These are phyloP conservation scores for Volucella zonaria DNA, from an alignment of 2,888 invertebrate species.

Conservation along the genomic window DNA sequence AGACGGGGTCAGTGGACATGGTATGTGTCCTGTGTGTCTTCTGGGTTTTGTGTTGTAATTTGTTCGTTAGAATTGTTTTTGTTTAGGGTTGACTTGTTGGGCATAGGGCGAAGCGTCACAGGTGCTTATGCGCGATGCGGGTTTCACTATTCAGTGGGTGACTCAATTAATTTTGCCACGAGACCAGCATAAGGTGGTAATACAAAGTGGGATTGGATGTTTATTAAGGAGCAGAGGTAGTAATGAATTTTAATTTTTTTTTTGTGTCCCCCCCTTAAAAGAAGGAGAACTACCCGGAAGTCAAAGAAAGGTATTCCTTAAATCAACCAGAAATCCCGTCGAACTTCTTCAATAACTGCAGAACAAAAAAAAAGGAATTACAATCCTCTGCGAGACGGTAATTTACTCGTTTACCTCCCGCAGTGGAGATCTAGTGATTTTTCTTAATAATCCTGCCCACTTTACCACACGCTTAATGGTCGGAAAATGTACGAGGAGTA, in stretches of 20 bases:
- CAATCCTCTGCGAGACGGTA: too few species aligned
- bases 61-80: slow-evolving; percentile 52
- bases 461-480: not conserved
- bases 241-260: slow-evolving; percentile 44
- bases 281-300: not conserved
- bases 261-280: not conserved
- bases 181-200: slow-evolving; percentile 60
- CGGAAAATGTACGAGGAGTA: slow-evolving; percentile 13
- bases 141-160: slow-evolving; percentile 12
- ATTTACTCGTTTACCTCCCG: too few species aligned
- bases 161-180: slow-evolving; percentile 61
- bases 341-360: too few species aligned
- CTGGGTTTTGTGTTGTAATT: slow-evolving; percentile 55
- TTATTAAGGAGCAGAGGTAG: slow-evolving; percentile 8
- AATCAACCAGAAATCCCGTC: too few species aligned
- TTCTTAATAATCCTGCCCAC: not conserved
- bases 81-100: slow-evolving; percentile 61
- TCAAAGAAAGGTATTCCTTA: not conserved
- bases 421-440: not conserved
- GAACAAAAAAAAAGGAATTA: too few species aligned
- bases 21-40: slow-evolving; percentile 60
- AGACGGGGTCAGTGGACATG: slow-evolving; percentile 35
- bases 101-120: slow-evolving; percentile 27
- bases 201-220: slow-evolving; percentile 59
- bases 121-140: slow-evolving; percentile 58